These are phyloP conservation scores for Emmelina monodactyla DNA, from an alignment of 2,888 invertebrate genomes.

Conservation along the genomic window DNA sequence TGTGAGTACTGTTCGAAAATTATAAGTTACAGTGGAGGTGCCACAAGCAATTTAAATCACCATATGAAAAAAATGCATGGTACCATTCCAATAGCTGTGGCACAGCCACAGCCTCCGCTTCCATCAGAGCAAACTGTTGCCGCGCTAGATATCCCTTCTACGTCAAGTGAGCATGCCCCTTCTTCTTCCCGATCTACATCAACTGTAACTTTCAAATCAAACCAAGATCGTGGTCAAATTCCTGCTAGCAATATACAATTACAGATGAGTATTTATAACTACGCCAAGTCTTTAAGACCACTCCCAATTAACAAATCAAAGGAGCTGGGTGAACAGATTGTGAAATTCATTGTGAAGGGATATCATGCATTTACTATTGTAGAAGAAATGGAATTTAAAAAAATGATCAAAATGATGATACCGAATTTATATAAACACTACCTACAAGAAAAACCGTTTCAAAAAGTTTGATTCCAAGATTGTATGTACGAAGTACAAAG, in stretches of 20 bases:
- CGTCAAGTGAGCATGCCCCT: not conserved
- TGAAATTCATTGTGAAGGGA: constrained; percentile 11
- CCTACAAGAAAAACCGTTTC: not conserved
- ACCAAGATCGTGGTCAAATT: too few species aligned
- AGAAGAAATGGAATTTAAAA: constrained; percentile 11
- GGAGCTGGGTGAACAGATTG: constrained; percentile 8
- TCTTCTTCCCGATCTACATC: not conserved
- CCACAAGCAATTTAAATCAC: too few species aligned
- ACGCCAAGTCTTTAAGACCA: constrained; percentile 5
- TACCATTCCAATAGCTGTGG: too few species aligned
- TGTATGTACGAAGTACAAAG: constrained; percentile 1
- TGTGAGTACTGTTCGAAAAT: too few species aligned
- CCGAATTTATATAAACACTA: not conserved
- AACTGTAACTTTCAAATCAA: not conserved
- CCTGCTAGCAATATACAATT: not conserved
- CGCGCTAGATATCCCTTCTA: constrained; percentile 3
- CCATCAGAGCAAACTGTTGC: too few species aligned
- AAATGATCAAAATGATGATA: constrained; percentile 2
- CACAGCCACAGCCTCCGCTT: too few species aligned
- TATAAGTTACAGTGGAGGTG: too few species aligned
- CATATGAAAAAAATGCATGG: too few species aligned
- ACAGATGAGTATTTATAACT: constrained; percentile 8
- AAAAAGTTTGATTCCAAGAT: not conserved
- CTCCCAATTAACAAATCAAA: constrained; percentile 9
- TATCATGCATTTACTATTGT: constrained; percentile 10